Evolutionary conservation across 2,888 invertebrate species (phyloP), one percentile per base, ranked within the genome.

Genomic region (Drosophila monieri): DNA sequence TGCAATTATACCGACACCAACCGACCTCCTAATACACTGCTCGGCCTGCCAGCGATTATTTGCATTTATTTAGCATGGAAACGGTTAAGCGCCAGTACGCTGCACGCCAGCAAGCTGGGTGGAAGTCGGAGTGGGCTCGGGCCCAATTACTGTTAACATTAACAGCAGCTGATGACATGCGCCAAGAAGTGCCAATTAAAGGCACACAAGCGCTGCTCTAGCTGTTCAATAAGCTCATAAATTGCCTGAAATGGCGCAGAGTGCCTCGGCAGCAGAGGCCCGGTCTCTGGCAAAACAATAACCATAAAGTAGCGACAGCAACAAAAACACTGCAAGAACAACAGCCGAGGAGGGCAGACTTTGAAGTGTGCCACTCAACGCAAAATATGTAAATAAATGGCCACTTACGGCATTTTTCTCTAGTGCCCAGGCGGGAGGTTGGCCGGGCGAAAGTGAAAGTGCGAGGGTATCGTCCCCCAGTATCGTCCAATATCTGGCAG

Each of bases 311-410:
- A 68, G 65, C 77, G 37, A 46, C 67, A 68, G 27, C 43, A 60
- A 54, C 52, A 73, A 52, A 48, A 48, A 41, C 56, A 47, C 39
- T 41, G 15, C 37, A 54, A 46, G 49, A 64, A 48, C 61, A 58
- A 41, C 56, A 49, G 8, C 46, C 21, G 5, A 8, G 23, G 37
- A 44, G 56, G 46, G 53, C 60, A 61, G 74, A 68, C 62, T 68
- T 74, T 88, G 76, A 80, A 86, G 72, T 72, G 85, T 73, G 85
- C 81, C 81, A 85, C 78, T 86, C 84, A 67, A 77, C 69, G 76
- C 70, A 80, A 84, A 41, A 84, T 88, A 88, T 84, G 88, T 62
- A 88, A 88, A 85, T 85, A 85, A 85, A 86, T 84, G 81, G 84
- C 81, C 84, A 88, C 88, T 85, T 88, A 75, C 67, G 85, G 88